These are phyloP conservation scores for Notiomystis cincta DNA, from an alignment of 2,113 vertebrate genomes.

Conservation along the genomic window DNA sequence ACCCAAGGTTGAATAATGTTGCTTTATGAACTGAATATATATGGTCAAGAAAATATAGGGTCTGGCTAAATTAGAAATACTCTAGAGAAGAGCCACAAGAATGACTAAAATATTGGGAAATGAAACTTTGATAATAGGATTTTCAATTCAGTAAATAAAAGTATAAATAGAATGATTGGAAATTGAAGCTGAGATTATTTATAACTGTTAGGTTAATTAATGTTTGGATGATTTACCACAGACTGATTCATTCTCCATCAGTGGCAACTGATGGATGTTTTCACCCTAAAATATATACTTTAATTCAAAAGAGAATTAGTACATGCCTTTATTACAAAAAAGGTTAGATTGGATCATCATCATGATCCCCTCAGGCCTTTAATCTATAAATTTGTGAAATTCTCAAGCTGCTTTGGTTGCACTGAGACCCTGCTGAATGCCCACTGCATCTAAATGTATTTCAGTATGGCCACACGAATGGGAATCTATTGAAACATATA, in stretches of 20 bases:
- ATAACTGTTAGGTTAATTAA: neutral
- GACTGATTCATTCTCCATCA: neutral
- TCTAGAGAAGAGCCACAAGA: neutral
- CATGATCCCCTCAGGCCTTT: slow-evolving; percentile 4
- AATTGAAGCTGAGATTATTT: slow-evolving; percentile 4
- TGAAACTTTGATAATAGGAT: neutral
- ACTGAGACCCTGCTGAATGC: neutral
- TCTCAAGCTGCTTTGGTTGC: neutral
- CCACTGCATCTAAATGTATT: neutral
- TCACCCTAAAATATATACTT: neutral
- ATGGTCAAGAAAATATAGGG: neutral
- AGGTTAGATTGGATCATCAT: neutral
- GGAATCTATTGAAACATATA: neutral
- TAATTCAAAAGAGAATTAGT: slow-evolving; percentile 1
- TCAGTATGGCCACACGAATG: neutral
- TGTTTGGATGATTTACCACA: neutral
- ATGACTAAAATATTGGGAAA: neutral
- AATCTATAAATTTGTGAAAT: neutral
- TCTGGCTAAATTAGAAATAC: neutral
- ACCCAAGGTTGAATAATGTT: neutral
- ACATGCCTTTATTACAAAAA: neutral
- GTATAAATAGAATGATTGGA: neutral
- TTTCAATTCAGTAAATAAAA: slow-evolving; percentile 2
- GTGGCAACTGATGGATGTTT: neutral
- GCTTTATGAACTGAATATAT: neutral